Percentiles rank a stretch among this genome's conserved stretches.
Conservation (phyloP, 2,113 vertebrate genomes). For the Boulengeromyrus knoepffleri region DNA sequence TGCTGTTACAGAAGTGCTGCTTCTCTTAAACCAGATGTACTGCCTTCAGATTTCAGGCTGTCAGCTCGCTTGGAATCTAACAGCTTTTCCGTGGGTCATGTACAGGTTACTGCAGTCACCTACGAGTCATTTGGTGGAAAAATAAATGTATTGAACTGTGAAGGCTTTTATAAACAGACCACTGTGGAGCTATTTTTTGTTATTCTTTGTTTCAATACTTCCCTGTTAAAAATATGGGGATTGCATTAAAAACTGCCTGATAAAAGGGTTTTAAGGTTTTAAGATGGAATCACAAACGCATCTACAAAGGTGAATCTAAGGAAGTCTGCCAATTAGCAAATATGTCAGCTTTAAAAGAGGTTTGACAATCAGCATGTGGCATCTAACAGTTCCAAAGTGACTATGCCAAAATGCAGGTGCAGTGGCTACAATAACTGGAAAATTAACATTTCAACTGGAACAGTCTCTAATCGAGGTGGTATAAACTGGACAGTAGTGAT, state of each 20-base stretch:
- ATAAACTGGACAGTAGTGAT: neutral
- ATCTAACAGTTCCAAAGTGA: neutral
- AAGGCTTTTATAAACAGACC: neutral
- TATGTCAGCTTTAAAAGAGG: neutral
- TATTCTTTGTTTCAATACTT: neutral
- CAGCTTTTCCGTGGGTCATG: neutral
- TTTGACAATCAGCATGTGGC: neutral
- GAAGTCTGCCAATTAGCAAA: neutral
- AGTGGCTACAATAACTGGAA: neutral
- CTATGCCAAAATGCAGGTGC: neutral
- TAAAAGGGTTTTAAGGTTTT: neutral
- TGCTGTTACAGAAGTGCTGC: neutral
- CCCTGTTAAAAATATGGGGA: neutral
- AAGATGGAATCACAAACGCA: neutral
- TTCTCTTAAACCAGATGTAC: neutral
- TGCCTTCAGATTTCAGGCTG: neutral
- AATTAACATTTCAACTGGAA: neutral
- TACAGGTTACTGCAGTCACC: neutral
- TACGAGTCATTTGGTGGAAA: neutral
- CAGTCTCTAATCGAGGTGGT: neutral
- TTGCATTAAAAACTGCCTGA: neutral
- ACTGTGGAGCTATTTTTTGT: neutral
- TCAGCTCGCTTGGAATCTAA: neutral
- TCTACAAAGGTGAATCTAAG: neutral
- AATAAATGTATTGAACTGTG: neutral